Base-by-base conservation (phyloP, 2,888 invertebrate genomes). In the Prosapia bicincta region DNA sequence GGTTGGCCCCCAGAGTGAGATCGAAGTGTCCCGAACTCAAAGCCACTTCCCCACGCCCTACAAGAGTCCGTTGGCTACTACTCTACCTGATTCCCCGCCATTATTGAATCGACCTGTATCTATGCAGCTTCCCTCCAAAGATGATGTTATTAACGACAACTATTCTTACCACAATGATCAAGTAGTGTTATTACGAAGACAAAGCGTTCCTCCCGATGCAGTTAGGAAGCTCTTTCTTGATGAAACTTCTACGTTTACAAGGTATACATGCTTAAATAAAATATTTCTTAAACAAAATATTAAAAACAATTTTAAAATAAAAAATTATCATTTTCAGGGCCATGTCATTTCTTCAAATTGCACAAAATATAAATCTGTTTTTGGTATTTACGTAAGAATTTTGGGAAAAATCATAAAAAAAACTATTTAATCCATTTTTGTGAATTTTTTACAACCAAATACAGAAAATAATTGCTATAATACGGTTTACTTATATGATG, bases 181-280 rank as follows among this genome's bases (percentile, higher is more conserved):
- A 30, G 54, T 54, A 10, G 54, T n/a, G 20, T 6, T 54, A 9
- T 54, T 54, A 20, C 69, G 73, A 7, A 32, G 73, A 24, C 73
- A 76, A 66, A 73, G 76, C 24, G 71, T 70, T 15, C 76, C 76
- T 5, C 75, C 76, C 24, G 79, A 77, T n/a, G 69, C 77, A 5
- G 76, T 74, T 26, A 77, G 79, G 26, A 80, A 78, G 72, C 75
- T 77, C 9, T 78, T 78, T 24, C 78, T 81, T 23, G 83, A 83
- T 79, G 84, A 84, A 78, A 82, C 82, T 25, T 84, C 84, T 26
- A 82, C 83, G 75, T 85, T 84, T 79, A 85, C 83, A 24, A 83
- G 81, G 82, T 30, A 30, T 30, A 30, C 30, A 30, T 30, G 9
- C 30, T 6, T 6, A 30, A 30, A 30, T n/a, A n/a, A n/a, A n/a